phyloP scores from a whole-genome alignment of 2,797 vertebrate genomes.

The Muscicapa striata region DNA sequence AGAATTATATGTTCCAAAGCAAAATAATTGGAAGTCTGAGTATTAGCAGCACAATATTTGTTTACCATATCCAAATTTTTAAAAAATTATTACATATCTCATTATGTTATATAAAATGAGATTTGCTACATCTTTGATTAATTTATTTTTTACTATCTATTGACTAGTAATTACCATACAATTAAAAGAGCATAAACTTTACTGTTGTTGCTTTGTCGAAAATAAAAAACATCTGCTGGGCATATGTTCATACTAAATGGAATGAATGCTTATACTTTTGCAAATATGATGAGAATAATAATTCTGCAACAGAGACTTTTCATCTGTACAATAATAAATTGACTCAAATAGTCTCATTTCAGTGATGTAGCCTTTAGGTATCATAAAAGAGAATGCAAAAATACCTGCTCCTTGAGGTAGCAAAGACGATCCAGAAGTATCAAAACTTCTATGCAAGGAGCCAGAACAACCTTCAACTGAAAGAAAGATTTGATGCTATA shows the following conservation, averaged over 20 bases:
- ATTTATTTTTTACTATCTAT: slow-evolving; percentile 54
- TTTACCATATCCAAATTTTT: background rate
- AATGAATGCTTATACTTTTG: slow-evolving; percentile 55
- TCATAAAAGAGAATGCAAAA: slow-evolving; percentile 49
- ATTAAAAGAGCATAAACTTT: slow-evolving; percentile 75
- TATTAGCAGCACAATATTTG: slow-evolving; percentile 1
- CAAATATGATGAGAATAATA: slow-evolving; percentile 67
- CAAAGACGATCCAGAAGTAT: slow-evolving; percentile 95
- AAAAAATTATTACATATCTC: slow-evolving; percentile 1
- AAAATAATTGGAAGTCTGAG: background rate
- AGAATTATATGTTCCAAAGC: background rate
- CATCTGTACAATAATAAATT: slow-evolving; percentile 25
- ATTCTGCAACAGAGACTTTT: slow-evolving; percentile 34
- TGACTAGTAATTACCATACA: slow-evolving; percentile 74
- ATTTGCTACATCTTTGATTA: slow-evolving; percentile 1
- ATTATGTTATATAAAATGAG: background rate
- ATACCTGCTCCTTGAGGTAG: slow-evolving; percentile 96
- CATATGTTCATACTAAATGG: slow-evolving; percentile 68
- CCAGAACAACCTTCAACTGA: slow-evolving; percentile 92
- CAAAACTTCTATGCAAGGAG: slow-evolving; percentile 93
- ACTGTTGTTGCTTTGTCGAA: slow-evolving; percentile 69
- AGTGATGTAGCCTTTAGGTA: slow-evolving; percentile 39
- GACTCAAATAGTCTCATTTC: slow-evolving; percentile 34
- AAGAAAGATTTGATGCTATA: slow-evolving; percentile 62
- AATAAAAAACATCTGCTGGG: slow-evolving; percentile 77